Evolutionary conservation across 2,888 invertebrate species (phyloP), one percentile per base, ranked within the genome.

Genomic region (Campopleginae sp.): DNA sequence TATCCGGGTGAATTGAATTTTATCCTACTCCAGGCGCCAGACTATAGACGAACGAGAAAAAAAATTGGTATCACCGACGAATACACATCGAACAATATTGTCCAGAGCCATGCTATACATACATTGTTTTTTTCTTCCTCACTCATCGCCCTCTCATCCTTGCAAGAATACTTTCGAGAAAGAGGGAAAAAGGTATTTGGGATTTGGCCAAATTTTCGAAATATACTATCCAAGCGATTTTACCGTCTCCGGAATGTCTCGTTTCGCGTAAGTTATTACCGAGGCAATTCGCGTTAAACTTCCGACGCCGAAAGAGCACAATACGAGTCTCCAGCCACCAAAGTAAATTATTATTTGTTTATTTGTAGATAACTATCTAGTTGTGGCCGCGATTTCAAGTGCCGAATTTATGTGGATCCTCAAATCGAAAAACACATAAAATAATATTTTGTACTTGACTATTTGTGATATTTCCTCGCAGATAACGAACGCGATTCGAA

Each of bases 1-100:
- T 71, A 75, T 76, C 76, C 71, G 75, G 80, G 76, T 71, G 80
- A 84, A 80, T 80, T 80, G 84, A 80, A 80, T 84, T 80, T 80
- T 76, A 76, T 72, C 78, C 68, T 14, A 23, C 27, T 72, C 72
- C 66, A 72, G 66, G 78, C 77, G 74, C 72, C 79, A 63, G 63
- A 63, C 65, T 65, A 42, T 72, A 44, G 70, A 82, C 27, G 44
- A 46, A 42, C 17, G 46, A 46, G 19, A 38, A 51, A 68, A 77
- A 48, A 38, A 54, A 44, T 2, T 38, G 4, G 51, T 63, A 72
- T 48, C 72, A 42, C 14, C 65, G n/a, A 38, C 38, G 51, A 54
- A 78, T 54, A 51, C 19, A 31, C 42, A 58, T 46, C 19, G 46
- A 54, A 23, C 38, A 70, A 75, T 72, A 72, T 72, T 74, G 63